phyloP scores from a whole-genome alignment of 2,113 vertebrate species.

The Meleagris gallopavo region DNA sequence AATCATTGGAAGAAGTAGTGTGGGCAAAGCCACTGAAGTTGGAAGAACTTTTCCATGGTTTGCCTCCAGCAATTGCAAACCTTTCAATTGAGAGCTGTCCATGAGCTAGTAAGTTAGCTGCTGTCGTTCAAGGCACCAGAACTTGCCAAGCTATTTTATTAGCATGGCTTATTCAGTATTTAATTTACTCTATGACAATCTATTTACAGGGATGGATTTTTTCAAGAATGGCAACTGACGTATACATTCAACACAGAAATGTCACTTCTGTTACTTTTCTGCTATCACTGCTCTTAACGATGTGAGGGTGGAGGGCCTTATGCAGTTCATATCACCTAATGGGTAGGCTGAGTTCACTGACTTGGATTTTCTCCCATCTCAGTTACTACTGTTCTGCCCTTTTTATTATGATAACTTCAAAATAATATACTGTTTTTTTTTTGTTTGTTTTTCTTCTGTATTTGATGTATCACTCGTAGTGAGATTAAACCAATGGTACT shows the following conservation, averaged over 20 bases:
- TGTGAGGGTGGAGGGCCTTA: neutral
- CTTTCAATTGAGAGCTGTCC: neutral
- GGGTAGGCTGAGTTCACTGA: neutral
- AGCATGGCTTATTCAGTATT: neutral
- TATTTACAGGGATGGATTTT: neutral
- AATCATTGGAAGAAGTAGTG: neutral
- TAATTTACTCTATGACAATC: neutral
- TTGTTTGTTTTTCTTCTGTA: neutral
- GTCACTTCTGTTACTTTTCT: neutral
- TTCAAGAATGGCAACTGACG: neutral
- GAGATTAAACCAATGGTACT: neutral
- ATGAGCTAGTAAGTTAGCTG: neutral
- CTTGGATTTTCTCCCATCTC: neutral
- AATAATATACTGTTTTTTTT: neutral
- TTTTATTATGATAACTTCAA: neutral
- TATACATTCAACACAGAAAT: neutral
- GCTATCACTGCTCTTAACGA: neutral
- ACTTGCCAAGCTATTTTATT: neutral
- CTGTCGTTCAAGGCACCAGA: neutral
- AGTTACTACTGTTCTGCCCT: neutral
- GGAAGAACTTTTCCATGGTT: neutral
- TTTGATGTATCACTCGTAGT: neutral
- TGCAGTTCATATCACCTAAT: neutral
- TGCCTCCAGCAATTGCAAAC: neutral
- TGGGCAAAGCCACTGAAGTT: neutral